phyloP scores from a whole-genome alignment of 2,797 vertebrate species.

The Natrix natrix region DNA sequence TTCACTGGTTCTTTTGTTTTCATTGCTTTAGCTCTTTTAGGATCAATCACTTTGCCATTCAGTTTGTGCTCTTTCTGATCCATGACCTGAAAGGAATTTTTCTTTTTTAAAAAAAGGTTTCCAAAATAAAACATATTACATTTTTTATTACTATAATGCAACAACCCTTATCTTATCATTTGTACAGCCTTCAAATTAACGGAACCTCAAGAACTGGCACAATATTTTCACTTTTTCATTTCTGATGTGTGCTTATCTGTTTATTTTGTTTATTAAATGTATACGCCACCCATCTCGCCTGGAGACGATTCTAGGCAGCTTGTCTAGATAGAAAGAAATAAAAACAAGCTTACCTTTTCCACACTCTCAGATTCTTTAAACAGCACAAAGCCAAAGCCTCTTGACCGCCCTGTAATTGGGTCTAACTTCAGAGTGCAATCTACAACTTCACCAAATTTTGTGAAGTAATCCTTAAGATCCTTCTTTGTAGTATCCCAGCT shows the following conservation, averaged over 20 bases:
- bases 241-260: not conserved
- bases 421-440: conserved; percentile 91
- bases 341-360: conserved; percentile 79
- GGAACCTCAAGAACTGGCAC: not conserved
- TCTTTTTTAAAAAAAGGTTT: conserved; percentile 20
- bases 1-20: conserved; percentile 98
- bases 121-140: not conserved
- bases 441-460: conserved; percentile 88
- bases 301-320: not conserved
- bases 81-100: conserved; percentile 81
- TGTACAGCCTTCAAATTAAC: not conserved
- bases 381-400: conserved; percentile 88
- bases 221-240: not conserved
- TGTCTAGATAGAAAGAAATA: not conserved
- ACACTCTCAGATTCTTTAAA: conserved; percentile 88
- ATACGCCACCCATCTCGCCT: not conserved
- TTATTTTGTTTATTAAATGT: not conserved
- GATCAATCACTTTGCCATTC: conserved; percentile 98
- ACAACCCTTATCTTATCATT: not conserved
- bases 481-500: conserved; percentile 95
- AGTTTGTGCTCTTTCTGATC: conserved; percentile 97
- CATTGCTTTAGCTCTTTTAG: conserved; percentile 99
- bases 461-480: conserved; percentile 90
- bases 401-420: conserved; percentile 87
- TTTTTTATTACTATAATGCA: not conserved